phyloP scores from a whole-genome alignment of 2,888 invertebrate genomes.

The Eilema griseolum region DNA sequence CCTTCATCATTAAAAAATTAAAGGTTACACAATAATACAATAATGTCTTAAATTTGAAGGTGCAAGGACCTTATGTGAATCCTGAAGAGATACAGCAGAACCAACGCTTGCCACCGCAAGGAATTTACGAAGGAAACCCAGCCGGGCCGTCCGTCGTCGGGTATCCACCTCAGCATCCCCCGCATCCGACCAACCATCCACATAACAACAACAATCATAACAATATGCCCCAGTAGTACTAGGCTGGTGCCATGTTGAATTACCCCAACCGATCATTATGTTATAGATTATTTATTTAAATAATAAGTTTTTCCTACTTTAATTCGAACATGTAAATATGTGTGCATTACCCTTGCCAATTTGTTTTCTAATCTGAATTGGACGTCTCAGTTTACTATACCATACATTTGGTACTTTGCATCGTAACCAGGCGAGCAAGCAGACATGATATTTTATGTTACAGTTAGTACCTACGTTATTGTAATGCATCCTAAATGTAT shows the following conservation, averaged over 20 bases:
- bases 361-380: slow-evolving; percentile 29
- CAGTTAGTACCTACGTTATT: no score
- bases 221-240: slow-evolving; percentile 60
- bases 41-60: slow-evolving; percentile 52
- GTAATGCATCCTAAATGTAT: neutral
- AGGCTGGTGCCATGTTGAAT: slow-evolving; percentile 9
- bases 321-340: slow-evolving; percentile 24
- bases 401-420: no score
- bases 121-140: slow-evolving; percentile 57
- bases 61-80: slow-evolving; percentile 59
- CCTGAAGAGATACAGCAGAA: slow-evolving; percentile 61
- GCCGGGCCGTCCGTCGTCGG: slow-evolving; percentile 41
- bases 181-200: slow-evolving; percentile 33
- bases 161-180: slow-evolving; percentile 46
- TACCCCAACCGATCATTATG: neutral
- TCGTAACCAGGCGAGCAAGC: no score
- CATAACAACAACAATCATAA: slow-evolving; percentile 37
- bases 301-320: slow-evolving; percentile 19
- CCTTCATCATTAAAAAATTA: neutral
- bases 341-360: slow-evolving; percentile 36
- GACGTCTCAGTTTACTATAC: slow-evolving; percentile 15
- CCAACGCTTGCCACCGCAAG: slow-evolving; percentile 59
- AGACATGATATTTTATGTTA: no score
- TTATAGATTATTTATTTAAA: slow-evolving; percentile 3
- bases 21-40: no score